Evolutionary conservation across 2,797 vertebrate species (phyloP), one percentile per base, ranked within the genome.

Genomic region (Muscicapa comitata): DNA sequence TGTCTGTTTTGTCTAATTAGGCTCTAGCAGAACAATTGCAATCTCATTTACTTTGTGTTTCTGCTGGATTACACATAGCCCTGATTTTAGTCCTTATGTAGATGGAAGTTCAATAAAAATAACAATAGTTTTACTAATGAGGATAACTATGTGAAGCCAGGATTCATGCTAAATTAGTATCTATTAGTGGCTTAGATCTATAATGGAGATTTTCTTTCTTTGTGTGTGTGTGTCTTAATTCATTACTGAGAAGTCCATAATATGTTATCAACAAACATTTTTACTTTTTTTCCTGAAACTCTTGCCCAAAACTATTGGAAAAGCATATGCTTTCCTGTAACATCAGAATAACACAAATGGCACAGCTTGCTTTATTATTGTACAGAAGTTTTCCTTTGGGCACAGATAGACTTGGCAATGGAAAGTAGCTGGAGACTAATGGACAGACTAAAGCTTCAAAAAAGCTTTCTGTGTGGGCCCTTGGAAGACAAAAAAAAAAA

Each of bases 321-420:
- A 54, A 78, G 26, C 58, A 58, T 18, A 66, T 73, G 84, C 40
- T 92, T 83, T 75, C 58, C 76, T 17, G 19, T 70, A 45, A 61
- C 35, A 70, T 13, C 51, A 89, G 79, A 55, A 81, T 50, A 50
- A 86, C 84, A 95, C 50, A 96, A 96, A 86, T 71, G 33, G 11
- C 53, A 37, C 72, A 86, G 47, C 43, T 95, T 93, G 65, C 55
- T 90, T 93, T 76, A 38, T 68, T 94, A 48, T 47, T 92, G 33
- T 57, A 48, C 10, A 48, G 43, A 95, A 93, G 50, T 59, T 96
- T 97, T 51, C 31, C 47, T 94, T 95, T 79, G 51, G 50, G 57
- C 57, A 55, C 29, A 82, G 86, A 66, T 48, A 83, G 81, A 86
- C 53, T 88, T 85, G 94, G 70, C 96, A 93, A 80, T 79, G 74